phyloP scores from a whole-genome alignment of 2,888 invertebrate genomes.

The Latheticus oryzae region DNA sequence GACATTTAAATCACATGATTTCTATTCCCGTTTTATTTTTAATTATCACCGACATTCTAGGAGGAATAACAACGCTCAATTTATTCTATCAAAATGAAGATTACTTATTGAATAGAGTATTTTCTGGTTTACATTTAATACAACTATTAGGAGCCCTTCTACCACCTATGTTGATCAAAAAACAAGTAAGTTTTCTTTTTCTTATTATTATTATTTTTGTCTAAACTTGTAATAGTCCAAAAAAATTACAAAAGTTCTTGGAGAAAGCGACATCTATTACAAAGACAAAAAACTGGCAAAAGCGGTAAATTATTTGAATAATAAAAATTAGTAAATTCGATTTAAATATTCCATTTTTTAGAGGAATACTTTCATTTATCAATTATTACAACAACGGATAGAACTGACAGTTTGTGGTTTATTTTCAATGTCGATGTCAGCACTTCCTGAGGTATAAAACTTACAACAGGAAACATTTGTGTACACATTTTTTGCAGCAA shows the following conservation, averaged over 20 bases:
- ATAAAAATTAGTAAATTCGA: conserved; percentile 8
- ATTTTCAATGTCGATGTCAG: conserved; percentile 29
- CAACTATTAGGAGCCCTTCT: conserved; percentile 13
- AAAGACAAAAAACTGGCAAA: conserved; percentile 6
- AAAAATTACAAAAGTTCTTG: conserved; percentile 8
- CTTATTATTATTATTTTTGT: no score
- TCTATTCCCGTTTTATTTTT: conserved; percentile 18
- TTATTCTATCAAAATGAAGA: conserved; percentile 15
- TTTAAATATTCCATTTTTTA: conserved; percentile 5
- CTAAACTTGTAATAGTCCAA: conserved; percentile 16
- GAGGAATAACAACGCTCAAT: conserved; percentile 11
- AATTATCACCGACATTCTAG: conserved; percentile 14
- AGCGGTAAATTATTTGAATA: conserved; percentile 11
- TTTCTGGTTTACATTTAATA: conserved; percentile 2
- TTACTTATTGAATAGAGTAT: neutral
- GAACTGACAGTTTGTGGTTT: conserved; percentile 30
- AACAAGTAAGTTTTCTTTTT: conserved; percentile 16
- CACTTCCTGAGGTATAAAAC: conserved; percentile 24
- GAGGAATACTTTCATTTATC: conserved; percentile 19
- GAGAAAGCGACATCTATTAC: conserved; percentile 4
- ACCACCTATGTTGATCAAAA: conserved; percentile 23
- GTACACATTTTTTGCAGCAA: conserved; percentile 21
- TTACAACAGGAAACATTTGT: neutral
- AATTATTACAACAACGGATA: conserved; percentile 19
- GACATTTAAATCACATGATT: conserved; percentile 13